Percentiles rank a stretch among this genome's conserved stretches.
phyloP scores from a whole-genome alignment of 2,797 vertebrate genomes.

The Coregonus sp. region DNA sequence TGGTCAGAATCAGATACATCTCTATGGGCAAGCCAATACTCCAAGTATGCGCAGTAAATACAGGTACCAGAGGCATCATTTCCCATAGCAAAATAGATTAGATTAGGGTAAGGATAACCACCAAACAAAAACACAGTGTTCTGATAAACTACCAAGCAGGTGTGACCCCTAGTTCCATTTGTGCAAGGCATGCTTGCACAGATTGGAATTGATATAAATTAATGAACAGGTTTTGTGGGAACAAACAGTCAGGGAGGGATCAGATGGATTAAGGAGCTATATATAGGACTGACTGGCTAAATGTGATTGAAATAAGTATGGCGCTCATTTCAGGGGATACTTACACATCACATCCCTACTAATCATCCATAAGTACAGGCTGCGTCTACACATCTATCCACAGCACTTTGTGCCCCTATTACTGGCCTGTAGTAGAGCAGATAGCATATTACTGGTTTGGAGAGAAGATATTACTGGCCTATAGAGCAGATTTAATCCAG shows the following conservation, averaged over 20 bases:
- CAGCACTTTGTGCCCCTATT: not conserved
- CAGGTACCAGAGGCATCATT: not conserved
- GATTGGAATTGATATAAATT: not conserved
- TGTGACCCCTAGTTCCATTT: too few relatives aligned
- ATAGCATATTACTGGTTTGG: not conserved
- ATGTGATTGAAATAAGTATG: constrained; percentile 1
- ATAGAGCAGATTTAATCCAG: too few relatives aligned
- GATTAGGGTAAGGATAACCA: not conserved
- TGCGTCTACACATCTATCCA: not conserved
- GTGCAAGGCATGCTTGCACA: not conserved
- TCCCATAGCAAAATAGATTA: not conserved
- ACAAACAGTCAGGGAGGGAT: not conserved
- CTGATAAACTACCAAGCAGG: not conserved
- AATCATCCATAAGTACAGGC: constrained; percentile 1
- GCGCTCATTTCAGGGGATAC: not conserved
- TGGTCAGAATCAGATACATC: not conserved
- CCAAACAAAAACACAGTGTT: not conserved
- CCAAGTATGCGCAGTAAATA: too few relatives aligned
- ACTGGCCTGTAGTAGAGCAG: not conserved
- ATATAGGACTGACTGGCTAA: not conserved
- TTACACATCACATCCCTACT: not conserved
- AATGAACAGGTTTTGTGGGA: not conserved
- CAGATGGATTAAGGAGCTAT: not conserved
- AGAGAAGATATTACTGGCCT: not conserved
- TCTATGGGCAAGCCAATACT: not conserved